Conservation (phyloP, 2,113 vertebrate genomes). For the Dipodomys spectabilis region DNA sequence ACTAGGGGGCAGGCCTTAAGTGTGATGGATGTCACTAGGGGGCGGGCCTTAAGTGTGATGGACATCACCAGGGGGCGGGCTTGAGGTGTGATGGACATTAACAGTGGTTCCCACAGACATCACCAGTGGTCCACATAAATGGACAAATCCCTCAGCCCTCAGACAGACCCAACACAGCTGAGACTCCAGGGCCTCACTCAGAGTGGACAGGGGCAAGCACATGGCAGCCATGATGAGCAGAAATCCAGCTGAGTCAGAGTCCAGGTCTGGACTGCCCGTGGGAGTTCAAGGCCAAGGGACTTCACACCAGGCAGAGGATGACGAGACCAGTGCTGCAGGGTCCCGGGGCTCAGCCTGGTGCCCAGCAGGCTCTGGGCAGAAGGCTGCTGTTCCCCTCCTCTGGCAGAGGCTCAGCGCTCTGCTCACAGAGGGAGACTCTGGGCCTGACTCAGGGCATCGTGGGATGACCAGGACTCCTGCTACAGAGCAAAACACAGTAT, state of each 20-base stretch:
- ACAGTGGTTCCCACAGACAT: not conserved
- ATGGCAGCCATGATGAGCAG: not conserved
- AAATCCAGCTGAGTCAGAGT: not conserved
- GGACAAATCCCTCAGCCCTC: not conserved
- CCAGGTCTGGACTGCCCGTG: not conserved
- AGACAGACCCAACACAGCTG: not conserved
- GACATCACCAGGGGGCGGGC: not conserved
- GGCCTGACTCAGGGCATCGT: not conserved
- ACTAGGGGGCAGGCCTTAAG: too few species aligned
- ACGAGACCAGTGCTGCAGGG: not conserved
- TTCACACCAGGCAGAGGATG: not conserved
- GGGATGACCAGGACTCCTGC: not conserved
- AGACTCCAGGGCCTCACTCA: too few species aligned
- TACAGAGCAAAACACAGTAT: not conserved
- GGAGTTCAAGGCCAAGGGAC: too few species aligned
- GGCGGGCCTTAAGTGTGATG: too few species aligned
- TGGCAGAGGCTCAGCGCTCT: not conserved
- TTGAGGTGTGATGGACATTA: not conserved
- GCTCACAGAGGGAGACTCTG: not conserved
- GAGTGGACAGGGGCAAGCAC: not conserved
- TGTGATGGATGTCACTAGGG: too few species aligned
- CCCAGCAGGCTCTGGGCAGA: not conserved
- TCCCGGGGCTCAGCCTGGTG: not conserved
- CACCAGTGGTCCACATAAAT: fast-evolving
- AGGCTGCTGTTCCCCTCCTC: not conserved